Evolutionary conservation across 2,888 invertebrate genomes (phyloP), one percentile per base, ranked within the genome.

Genomic region (Aquatica leii): DNA sequence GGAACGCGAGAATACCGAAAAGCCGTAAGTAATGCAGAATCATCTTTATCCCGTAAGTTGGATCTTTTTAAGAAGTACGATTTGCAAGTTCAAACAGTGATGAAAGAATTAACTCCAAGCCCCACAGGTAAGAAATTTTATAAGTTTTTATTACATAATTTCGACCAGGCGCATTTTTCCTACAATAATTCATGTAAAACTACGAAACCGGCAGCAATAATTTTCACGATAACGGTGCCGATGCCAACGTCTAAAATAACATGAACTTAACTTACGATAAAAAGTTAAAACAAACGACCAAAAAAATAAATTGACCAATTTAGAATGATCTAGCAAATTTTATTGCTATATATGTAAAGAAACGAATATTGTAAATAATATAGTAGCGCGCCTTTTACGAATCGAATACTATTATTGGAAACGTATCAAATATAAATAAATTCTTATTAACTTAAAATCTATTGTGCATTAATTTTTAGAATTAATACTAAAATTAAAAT

Each of bases 31-130:
- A 86, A 85, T 55, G 90, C 91, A 40, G 87, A 90, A 73, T 84
- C 85, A 66, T 85, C 84, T 73, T 82, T 92, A 71, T 87, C 88
- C 74, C 86, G 89, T 69, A 89, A 88, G 81, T 83, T 91, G 68
- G 62, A 69, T 8, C 84, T 90, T 69, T 88, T 91, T 80, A 87
- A 90, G 76, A 85, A 85, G 72, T 87, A 89, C 82, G 89, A 90
- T 76, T 87, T 92, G 71, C 86, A 87, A 75, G 85, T 89, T 71
- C 87, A 87, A 77, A 86, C 88, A 77, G 86, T 85, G 68, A 90
- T 90, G 86, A 88, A 90, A 77, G 89, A 88, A 77, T 84, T 91
- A 73, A 90, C 90, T 69, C 91, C 91, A 58, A 90, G 90, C 84
- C 91, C 91, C 63, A 90, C 88, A 83, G 88, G 91, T 91, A 81